Evolutionary conservation across 2,888 invertebrate genomes (phyloP).

Genomic region (Sphaerophoria rueppellii): DNA sequence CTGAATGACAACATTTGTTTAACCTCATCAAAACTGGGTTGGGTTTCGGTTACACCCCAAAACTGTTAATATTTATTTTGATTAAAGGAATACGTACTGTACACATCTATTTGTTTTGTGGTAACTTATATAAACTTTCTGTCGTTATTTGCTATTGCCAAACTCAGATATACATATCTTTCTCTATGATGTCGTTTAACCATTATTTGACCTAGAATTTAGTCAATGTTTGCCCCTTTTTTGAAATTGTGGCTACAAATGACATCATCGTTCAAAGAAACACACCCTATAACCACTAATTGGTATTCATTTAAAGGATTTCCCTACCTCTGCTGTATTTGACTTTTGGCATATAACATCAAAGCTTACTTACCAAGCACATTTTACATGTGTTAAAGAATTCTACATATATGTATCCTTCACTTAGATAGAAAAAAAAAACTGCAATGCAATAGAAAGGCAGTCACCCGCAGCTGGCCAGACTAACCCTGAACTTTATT

Average conservation of each 20-base stretch:
- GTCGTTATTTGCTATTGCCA: background rate
- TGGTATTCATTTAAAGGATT: conserved; percentile 17
- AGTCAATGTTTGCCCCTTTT: conserved; percentile 15
- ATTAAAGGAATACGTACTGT: background rate
- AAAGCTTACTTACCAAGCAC: conserved; percentile 9
- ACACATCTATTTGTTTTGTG: background rate
- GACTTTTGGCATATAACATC: conserved; percentile 2
- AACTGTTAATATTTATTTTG: background rate
- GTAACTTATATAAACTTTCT: background rate
- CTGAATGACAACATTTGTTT: no score
- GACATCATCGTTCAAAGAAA: conserved; percentile 46
- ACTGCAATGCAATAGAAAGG: conserved; percentile 49
- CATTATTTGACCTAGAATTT: conserved; percentile 17
- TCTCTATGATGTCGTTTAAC: background rate
- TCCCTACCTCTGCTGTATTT: background rate
- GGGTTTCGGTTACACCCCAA: background rate
- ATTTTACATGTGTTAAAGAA: background rate
- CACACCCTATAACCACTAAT: conserved; percentile 52
- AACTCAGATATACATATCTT: background rate
- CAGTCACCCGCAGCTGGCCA: conserved; percentile 50
- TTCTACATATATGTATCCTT: background rate
- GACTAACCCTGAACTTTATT: conserved; percentile 71
- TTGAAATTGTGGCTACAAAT: conserved; percentile 15
- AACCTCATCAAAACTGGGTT: background rate
- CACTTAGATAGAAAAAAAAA: conserved; percentile 9